These are phyloP conservation scores for Caenorhabditis japonica DNA, from an alignment of 2,888 invertebrate species.

Conservation along the genomic window DNA sequence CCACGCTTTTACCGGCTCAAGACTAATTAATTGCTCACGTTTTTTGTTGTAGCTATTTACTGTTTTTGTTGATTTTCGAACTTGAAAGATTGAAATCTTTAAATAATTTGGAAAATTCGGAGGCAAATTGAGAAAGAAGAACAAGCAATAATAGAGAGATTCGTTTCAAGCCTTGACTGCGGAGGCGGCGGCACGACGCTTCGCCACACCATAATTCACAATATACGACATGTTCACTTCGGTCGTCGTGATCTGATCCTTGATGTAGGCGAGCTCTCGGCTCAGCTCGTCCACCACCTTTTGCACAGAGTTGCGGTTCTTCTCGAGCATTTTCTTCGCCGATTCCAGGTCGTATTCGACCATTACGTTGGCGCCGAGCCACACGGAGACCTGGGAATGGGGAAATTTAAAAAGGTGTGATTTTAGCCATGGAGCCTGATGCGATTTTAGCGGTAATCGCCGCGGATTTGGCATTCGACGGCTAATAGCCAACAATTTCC, in stretches of 20 bases:
- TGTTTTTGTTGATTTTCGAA: slow-evolving; percentile 3
- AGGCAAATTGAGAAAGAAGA: not conserved
- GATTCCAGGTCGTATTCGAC: slow-evolving; percentile 73
- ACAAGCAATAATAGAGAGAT: not conserved
- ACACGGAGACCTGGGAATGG: slow-evolving; percentile 59
- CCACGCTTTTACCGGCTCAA: slow-evolving; percentile 82
- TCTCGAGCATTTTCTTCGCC: slow-evolving; percentile 69
- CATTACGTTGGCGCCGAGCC: slow-evolving; percentile 75
- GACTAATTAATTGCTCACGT: slow-evolving; percentile 5
- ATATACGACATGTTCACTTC: slow-evolving; percentile 98
- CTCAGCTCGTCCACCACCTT: slow-evolving; percentile 81
- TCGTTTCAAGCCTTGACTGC: slow-evolving; percentile 11
- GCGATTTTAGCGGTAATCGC: no score
- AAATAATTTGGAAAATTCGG: no score
- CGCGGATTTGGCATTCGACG: no score
- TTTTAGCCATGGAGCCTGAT: not conserved
- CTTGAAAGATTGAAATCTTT: no score
- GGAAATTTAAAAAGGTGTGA: not conserved
- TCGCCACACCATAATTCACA: slow-evolving; percentile 96
- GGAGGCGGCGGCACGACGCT: slow-evolving; percentile 32
- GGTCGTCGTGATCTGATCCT: slow-evolving; percentile 96
- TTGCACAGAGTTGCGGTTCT: slow-evolving; percentile 56
- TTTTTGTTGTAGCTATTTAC: slow-evolving; percentile 3
- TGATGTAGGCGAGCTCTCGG: slow-evolving; percentile 92
- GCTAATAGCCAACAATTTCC: no score